Evolutionary conservation across 2,113 vertebrate species (phyloP), one percentile per base, ranked within the genome.

Genomic region (Brachirus orientalis): DNA sequence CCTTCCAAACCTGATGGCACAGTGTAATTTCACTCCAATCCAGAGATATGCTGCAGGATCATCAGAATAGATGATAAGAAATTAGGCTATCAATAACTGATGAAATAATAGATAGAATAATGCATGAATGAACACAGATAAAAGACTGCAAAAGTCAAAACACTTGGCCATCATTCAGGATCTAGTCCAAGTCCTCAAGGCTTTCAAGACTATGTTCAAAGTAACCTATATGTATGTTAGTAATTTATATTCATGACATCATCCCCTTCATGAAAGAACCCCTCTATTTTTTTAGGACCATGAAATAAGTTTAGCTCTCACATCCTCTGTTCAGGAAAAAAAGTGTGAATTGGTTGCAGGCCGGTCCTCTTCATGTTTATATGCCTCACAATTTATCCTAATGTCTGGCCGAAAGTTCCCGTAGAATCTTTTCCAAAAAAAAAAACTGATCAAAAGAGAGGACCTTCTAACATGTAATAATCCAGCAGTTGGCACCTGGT

Each of bases 231-330:
- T 43, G 33, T 13, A 38, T 41, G 51, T 17, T 11, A 43, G 45
- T 13, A 59, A 54, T 85, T 77, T 69, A 73, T 59, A 44, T 60
- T 61, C 66, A 63, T 80, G 81, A 76, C 73, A 71, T 86, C 77
- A 74, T 47, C 17, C 41, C 52, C 47, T 44, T 48, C 51, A 47
- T 28, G 57, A 68, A 33, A 43, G 63, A 65, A 46, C 20, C 12
- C 54, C 28, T 6, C 28, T 67, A 55, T 78, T 46, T 77, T 75
- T 63, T 58, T 22, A 69, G 19, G 59, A 33, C 61, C 59, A n/a
- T 75, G 35, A 71, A 73, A 55, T 59, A 66, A 17, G 52, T 75
- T 50, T 12, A 48, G 19, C 19, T n/a, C 17, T 41, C 45, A 54
- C 35, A 4, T 59, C 22, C 48, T 62, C n/a, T n/a, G n/a, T n/a